Base-by-base conservation (phyloP, 2,888 invertebrate genomes). In the Cheilosia grossa region DNA sequence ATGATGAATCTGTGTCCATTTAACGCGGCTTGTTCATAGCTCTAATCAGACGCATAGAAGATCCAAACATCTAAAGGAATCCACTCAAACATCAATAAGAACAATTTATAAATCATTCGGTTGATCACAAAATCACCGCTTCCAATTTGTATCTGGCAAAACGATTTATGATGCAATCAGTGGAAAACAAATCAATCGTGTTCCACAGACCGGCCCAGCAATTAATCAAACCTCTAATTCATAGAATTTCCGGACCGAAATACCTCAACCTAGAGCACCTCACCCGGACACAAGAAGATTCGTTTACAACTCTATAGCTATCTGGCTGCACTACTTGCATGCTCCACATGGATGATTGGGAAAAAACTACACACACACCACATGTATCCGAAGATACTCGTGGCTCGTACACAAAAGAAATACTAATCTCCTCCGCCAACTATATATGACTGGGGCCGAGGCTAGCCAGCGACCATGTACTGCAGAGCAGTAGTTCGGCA, bases 141-240 rank as follows among this genome's bases (percentile, higher is more conserved):
- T 51, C 15, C 4, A 51, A 24, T 51, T 51, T 51, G 24, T 51
- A 17, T 2, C n/a, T 17, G 44, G 17, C n/a, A 47, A 47, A 27
- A 17, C 17, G 9, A 9, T 9, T 47, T 19, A 19, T 9, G 44
- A 2, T n/a, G 37, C 10, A 37, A 37, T 37, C 37, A 17, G 40
- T 47, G 49, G 27, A 40, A 64, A 67, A 24, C 69, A 37, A 37
- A 61, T 69, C 61, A 70, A 63, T 54, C 13, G 54, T 30, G 17
- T 24, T 77, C 33, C n/a, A 40, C 51, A 15, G 21, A 27, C n/a
- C 42, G 21, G 40, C 53, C 10, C n/a, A 42, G 15, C 47, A 33
- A 63, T 54, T 47, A 54, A 54, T 56, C 70, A 78, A 70, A 56
- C 51, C 40, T 17, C 51, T 72, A 40, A 64, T 64, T 72, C 64